Evolutionary conservation across 1,140 invertebrate species (phyloP).

Genomic region (Solenopsis invicta): DNA sequence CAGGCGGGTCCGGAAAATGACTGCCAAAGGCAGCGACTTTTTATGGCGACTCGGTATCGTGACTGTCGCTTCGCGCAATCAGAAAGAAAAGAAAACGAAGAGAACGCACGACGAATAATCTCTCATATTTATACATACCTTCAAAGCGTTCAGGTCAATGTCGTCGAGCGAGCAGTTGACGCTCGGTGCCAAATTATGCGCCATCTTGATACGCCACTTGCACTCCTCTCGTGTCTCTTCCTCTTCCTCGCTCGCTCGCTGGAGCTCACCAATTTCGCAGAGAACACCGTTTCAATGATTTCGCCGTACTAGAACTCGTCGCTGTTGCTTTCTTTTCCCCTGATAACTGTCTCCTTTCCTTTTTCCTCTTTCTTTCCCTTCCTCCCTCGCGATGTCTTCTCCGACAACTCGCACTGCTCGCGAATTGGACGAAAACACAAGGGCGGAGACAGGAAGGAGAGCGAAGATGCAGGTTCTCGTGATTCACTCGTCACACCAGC

Average conservation of each 20-base stretch:
- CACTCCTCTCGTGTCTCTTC: conserved; percentile 69
- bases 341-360: conserved; percentile 52
- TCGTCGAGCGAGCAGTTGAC: conserved; percentile 99
- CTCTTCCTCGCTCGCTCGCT: conserved; percentile 28
- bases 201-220: conserved; percentile 90
- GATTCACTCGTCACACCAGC: conserved; percentile 44
- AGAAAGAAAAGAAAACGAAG: not conserved
- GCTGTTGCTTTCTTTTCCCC: not conserved
- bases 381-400: not conserved
- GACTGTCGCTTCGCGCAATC: too few relatives aligned
- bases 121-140: conserved; percentile 89
- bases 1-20: conserved; percentile 2
- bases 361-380: conserved; percentile 2
- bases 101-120: not conserved
- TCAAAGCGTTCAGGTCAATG: conserved; percentile 98
- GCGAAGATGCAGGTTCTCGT: conserved; percentile 1
- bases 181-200: conserved; percentile 95
- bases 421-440: conserved; percentile 60
- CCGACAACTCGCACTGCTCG: not conserved
- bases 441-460: conserved; percentile 29
- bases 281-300: conserved; percentile 7
- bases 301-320: not conserved
- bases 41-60: not conserved
- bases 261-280: not conserved
- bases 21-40: not conserved